Conservation (phyloP, 2,113 vertebrate genomes). For the Marmota flaviventris region DNA sequence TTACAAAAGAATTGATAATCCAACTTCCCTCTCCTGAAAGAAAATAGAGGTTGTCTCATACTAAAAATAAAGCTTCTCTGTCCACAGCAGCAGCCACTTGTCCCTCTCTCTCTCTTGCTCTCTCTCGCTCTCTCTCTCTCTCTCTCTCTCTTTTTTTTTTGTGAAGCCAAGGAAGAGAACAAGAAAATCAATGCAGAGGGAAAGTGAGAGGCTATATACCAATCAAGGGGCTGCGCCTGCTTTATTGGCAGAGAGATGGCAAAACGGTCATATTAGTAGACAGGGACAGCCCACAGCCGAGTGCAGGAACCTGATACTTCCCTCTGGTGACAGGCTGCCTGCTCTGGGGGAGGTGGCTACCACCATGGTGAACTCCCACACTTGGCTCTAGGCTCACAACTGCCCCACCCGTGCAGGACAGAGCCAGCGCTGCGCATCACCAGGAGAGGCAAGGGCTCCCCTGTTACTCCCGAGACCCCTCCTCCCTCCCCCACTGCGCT, state of each 20-base stretch:
- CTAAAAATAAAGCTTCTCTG: slow-evolving; percentile 90
- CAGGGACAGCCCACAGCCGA: slow-evolving; percentile 84
- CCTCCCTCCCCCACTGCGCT: slow-evolving; percentile 38
- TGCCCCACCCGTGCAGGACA: not conserved
- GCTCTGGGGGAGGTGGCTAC: slow-evolving; percentile 77
- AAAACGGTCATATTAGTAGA: slow-evolving; percentile 88
- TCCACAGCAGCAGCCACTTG: slow-evolving; percentile 87
- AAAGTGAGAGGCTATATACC: slow-evolving; percentile 90
- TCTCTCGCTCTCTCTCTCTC: too few relatives aligned
- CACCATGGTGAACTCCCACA: slow-evolving; percentile 62
- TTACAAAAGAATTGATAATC: slow-evolving; percentile 93
- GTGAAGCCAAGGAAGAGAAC: slow-evolving; percentile 89
- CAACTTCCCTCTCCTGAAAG: slow-evolving; percentile 90
- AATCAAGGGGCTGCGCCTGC: slow-evolving; percentile 89
- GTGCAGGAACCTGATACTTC: slow-evolving; percentile 79
- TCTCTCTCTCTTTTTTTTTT: slow-evolving; percentile 75
- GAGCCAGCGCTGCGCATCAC: not conserved
- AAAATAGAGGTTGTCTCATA: slow-evolving; percentile 90
- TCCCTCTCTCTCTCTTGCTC: slow-evolving; percentile 73
- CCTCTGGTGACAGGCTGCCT: slow-evolving; percentile 75
- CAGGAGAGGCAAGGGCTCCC: not conserved
- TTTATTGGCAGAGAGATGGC: slow-evolving; percentile 89
- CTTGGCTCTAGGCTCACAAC: slow-evolving; percentile 75
- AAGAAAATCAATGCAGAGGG: slow-evolving; percentile 90
- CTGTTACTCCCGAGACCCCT: slow-evolving; percentile 65